phyloP scores from a whole-genome alignment of 2,888 invertebrate species.

The Acanthococcus lagerstroemiae region DNA sequence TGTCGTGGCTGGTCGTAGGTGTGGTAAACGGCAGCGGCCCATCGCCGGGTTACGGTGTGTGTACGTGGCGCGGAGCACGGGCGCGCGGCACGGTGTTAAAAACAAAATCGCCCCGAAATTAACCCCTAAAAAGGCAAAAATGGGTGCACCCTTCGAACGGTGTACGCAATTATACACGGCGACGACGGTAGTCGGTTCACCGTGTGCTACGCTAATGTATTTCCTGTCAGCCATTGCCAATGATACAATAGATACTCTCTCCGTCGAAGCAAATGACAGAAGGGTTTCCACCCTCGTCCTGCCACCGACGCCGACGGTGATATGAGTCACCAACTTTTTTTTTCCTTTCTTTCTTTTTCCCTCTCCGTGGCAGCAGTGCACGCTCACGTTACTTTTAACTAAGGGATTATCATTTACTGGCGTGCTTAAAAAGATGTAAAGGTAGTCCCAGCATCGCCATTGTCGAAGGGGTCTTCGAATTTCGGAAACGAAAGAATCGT shows the following conservation, averaged over 20 bases:
- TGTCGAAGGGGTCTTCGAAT: background rate
- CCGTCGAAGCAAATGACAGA: slow-evolving; percentile 22
- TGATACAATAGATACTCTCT: slow-evolving; percentile 27
- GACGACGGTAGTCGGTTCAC: slow-evolving; percentile 27
- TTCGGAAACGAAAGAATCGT: slow-evolving; percentile 6
- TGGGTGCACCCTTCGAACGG: slow-evolving; percentile 13
- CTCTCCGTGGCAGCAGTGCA: background rate
- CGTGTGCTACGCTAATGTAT: slow-evolving; percentile 30
- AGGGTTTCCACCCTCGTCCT: slow-evolving; percentile 25
- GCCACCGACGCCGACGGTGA: slow-evolving; percentile 5
- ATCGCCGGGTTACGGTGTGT: no score
- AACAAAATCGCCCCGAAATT: slow-evolving; percentile 26
- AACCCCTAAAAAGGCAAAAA: slow-evolving; percentile 21
- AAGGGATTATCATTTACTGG: slow-evolving; percentile 26
- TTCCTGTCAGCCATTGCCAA: slow-evolving; percentile 30
- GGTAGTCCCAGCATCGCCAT: background rate
- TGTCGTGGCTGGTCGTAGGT: no score
- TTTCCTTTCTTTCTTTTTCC: background rate
- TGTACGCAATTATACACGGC: slow-evolving; percentile 27
- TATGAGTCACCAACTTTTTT: slow-evolving; percentile 26
- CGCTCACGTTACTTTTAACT: slow-evolving; percentile 28
- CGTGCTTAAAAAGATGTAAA: slow-evolving; percentile 25
- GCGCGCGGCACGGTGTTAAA: no score
- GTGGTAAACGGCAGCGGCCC: no score
- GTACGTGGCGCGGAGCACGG: no score